Conservation (phyloP, 2,113 vertebrate species). For the Panthera leo region DNA sequence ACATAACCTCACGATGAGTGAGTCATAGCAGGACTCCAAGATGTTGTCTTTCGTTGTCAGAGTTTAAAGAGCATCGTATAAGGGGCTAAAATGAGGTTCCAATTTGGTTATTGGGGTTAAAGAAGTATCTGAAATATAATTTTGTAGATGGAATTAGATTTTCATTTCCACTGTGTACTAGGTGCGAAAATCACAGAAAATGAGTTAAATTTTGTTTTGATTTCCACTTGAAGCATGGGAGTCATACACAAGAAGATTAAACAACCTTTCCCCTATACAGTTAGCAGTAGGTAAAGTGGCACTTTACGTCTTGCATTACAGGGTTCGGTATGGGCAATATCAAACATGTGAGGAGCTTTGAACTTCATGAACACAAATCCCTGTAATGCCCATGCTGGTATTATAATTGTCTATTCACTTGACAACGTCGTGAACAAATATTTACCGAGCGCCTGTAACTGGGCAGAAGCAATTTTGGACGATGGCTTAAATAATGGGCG, state of each 20-base stretch:
- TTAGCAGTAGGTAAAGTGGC: not conserved
- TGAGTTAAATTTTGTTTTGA: not conserved
- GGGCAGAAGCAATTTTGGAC: not conserved
- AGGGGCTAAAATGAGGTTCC: not conserved
- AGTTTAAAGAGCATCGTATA: not conserved
- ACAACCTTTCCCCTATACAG: not conserved
- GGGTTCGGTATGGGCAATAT: no score
- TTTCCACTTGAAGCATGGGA: not conserved
- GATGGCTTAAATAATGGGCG: fast-evolving
- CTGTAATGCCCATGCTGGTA: not conserved
- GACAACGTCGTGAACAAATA: not conserved
- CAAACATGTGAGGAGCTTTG: not conserved
- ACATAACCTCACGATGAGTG: not conserved
- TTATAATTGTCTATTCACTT: not conserved
- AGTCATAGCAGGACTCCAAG: not conserved
- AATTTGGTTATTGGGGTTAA: slow-evolving; percentile 5
- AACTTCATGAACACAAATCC: not conserved
- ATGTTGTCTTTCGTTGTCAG: not conserved
- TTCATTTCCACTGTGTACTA: not conserved
- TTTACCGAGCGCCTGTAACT: not conserved
- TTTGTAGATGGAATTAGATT: not conserved
- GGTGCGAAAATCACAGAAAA: not conserved
- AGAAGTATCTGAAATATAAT: not conserved
- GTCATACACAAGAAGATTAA: not conserved
- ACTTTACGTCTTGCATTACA: not conserved